Evolutionary conservation across 2,888 invertebrate genomes (phyloP), one percentile per base, ranked within the genome.

Genomic region (Byasa hedistus): DNA sequence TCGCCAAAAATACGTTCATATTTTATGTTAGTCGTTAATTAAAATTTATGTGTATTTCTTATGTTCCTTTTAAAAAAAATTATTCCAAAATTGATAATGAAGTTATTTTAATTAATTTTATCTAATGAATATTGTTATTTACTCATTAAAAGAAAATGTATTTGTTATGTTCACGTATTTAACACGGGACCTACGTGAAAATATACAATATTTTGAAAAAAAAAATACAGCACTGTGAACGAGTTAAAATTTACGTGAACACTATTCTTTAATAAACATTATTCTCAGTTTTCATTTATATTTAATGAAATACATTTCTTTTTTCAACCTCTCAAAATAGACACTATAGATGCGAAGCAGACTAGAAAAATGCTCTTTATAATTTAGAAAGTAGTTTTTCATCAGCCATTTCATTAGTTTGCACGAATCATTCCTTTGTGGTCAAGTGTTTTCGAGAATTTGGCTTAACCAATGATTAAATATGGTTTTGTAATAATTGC

Each of bases 351-450:
- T 61, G 21, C 36, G 27, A 54, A 61, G 61, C 48, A 44, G 24
- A 61, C 22, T 57, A 61, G 64, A 58, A 48, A 48, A 48, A 57
- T 64, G 27, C 61, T 65, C 62, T 65, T 65, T 70, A 65, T 65
- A 63, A 69, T 69, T 69, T 68, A 69, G 61, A 63, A 69, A 65
- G 48, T 72, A 83, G 73, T 70, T 72, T 68, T 70, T 81, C 84
- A 86, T 86, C 69, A 70, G 73, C 83, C 90, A 90, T 89, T 88
- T 89, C 86, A 85, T 86, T 92, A 92, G 91, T 91, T 93, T 93
- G 93, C 93, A 93, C 93, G 93, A 92, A 93, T 93, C 93, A 93
- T 93, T 93, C 93, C 93, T 86, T 77, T 79, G 79, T 85, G 87
- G 83, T 79, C 79, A 76, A 77, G 80, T 27, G 77, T 78, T 75